phyloP scores from a whole-genome alignment of 2,113 vertebrate genomes.

The Dasyornis broadbenti region DNA sequence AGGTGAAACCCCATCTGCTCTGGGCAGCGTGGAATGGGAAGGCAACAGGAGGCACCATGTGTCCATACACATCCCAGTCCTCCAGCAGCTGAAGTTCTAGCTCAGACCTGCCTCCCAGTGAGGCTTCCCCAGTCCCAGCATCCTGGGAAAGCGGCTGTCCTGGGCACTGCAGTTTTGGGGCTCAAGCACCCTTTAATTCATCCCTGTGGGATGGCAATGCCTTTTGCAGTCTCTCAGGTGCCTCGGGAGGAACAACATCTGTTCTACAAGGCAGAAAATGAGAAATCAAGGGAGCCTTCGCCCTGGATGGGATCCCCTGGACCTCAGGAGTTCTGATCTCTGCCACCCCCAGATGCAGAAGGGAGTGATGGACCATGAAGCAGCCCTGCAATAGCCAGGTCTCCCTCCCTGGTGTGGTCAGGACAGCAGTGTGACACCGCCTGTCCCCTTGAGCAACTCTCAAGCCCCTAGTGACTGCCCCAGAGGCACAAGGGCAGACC shows the following conservation, averaged over 20 bases:
- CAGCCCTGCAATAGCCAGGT: not conserved
- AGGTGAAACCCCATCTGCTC: not conserved
- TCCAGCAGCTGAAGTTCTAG: not conserved
- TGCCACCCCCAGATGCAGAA: not conserved
- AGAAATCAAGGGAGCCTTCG: not conserved
- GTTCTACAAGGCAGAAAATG: not conserved
- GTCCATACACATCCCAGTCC: not conserved
- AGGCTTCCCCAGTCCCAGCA: not conserved
- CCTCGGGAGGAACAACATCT: not conserved
- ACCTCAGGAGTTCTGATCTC: not conserved
- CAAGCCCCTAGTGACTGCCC: not conserved
- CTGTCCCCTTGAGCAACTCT: not conserved
- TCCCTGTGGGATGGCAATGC: no score
- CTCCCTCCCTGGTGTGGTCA: not conserved
- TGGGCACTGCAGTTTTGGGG: not conserved
- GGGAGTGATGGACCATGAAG: not conserved
- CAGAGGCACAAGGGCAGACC: not conserved
- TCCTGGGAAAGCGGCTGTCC: not conserved
- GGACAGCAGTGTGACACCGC: not conserved
- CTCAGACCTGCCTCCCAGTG: rapidly evolving
- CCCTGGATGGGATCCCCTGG: not conserved
- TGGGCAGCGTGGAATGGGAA: rapidly evolving
- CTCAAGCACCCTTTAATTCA: not conserved
- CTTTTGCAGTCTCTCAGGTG: not conserved
- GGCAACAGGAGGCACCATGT: not conserved